phyloP scores from a whole-genome alignment of 1,140 invertebrate species.

The Meloidogyne exigua region DNA sequence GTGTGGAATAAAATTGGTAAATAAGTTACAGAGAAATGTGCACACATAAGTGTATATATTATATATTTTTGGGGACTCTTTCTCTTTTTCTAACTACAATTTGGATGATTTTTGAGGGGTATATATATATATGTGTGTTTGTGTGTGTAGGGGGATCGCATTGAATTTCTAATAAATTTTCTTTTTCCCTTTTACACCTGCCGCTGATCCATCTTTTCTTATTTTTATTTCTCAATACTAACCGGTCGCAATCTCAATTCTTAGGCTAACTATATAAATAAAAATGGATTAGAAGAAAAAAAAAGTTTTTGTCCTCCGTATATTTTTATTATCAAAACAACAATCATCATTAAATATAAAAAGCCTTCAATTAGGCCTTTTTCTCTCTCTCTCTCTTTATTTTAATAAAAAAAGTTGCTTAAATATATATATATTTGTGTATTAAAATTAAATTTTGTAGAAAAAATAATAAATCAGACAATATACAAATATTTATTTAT shows the following conservation, averaged over 20 bases:
- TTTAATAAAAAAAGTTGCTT: no score
- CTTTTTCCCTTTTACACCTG: constrained; percentile 1
- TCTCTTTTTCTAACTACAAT: neutral
- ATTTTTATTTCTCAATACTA: neutral
- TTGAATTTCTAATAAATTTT: constrained; percentile 5
- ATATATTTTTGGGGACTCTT: neutral
- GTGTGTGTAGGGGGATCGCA: no score
- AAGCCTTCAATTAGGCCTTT: no score
- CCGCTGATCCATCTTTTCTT: neutral
- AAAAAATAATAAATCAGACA: no score
- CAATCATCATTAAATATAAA: neutral
- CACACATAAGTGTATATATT: neutral
- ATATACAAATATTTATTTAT: no score
- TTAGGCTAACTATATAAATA: neutral
- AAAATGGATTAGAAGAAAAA: neutral
- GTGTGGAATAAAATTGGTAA: neutral
- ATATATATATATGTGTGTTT: no score
- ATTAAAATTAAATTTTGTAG: no score
- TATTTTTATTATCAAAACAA: constrained; percentile 3
- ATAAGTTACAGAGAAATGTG: constrained; percentile 5
- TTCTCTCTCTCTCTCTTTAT: no score
- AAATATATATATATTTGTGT: no score
- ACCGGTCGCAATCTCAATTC: neutral
- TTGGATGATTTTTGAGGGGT: neutral
- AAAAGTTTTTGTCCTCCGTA: neutral